Conservation (phyloP, 2,797 vertebrate species). For the Scarus forsteni region DNA sequence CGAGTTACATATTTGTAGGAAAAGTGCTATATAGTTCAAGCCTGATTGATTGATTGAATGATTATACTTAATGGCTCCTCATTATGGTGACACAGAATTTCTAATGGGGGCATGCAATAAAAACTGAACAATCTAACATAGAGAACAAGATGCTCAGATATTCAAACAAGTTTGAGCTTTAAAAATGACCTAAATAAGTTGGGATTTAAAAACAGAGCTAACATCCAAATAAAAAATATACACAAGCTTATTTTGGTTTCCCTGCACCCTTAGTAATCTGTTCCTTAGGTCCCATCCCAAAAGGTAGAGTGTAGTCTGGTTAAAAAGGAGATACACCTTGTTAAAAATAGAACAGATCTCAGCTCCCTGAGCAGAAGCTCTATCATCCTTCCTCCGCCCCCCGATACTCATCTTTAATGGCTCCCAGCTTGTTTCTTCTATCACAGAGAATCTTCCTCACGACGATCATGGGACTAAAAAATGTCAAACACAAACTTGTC, state of each 20-base stretch:
- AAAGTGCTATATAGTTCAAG: too few species aligned
- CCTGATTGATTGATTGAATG: too few species aligned
- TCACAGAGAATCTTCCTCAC: conserved; percentile 42
- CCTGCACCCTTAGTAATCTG: background rate
- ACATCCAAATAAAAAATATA: background rate
- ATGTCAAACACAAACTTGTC: conserved; percentile 36
- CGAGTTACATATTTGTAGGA: too few species aligned
- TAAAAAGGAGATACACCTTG: background rate
- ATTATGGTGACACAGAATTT: conserved; percentile 7
- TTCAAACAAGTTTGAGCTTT: too few species aligned
- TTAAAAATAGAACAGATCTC: conserved; percentile 2
- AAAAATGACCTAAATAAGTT: background rate
- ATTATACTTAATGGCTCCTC: conserved; percentile 2
- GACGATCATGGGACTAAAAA: conserved; percentile 23
- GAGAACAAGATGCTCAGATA: background rate
- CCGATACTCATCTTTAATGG: conserved; percentile 19
- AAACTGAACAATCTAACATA: background rate
- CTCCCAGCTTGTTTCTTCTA: conserved; percentile 31
- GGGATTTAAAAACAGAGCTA: background rate
- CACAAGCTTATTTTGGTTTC: conserved; percentile 1
- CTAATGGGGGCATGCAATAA: background rate
- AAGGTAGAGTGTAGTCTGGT: background rate
- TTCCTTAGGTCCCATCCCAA: background rate
- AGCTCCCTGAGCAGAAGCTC: background rate
- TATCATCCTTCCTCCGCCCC: conserved; percentile 13